phyloP scores from a whole-genome alignment of 2,113 vertebrate species.

The Narcine bancroftii region DNA sequence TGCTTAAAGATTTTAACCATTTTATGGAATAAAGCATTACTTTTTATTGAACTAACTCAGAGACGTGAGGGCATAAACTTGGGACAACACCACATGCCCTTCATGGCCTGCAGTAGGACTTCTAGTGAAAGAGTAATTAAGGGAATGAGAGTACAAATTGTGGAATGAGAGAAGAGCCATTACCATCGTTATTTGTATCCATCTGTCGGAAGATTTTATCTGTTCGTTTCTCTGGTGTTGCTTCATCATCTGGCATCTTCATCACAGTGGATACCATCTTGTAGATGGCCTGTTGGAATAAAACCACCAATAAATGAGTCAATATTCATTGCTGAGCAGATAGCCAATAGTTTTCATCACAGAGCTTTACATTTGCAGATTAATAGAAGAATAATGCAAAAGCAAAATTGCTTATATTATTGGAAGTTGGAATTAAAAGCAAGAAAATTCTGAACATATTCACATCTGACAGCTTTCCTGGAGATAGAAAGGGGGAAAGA shows the following conservation, averaged over 20 bases:
- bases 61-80: background rate
- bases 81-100: background rate
- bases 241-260: constrained; percentile 98
- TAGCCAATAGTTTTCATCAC: background rate
- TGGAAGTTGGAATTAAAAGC: no score
- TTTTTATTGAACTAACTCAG: background rate
- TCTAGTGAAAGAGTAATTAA: background rate
- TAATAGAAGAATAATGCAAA: background rate
- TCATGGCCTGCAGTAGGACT: background rate
- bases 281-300: constrained; percentile 80
- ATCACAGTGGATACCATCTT: constrained; percentile 99
- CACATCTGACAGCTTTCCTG: no score
- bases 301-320: background rate
- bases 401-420: no score
- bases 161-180: constrained; percentile 38
- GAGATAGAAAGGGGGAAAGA: no score
- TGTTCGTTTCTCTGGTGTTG: constrained; percentile 94
- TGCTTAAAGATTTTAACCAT: background rate
- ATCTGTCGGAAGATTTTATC: constrained; percentile 99
- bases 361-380: background rate
- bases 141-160: background rate
- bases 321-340: background rate
- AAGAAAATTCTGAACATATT: no score
- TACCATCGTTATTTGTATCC: constrained; percentile 97
- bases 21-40: background rate